Conservation (phyloP, 2,888 invertebrate species). For the Leptothorax acervorum region DNA sequence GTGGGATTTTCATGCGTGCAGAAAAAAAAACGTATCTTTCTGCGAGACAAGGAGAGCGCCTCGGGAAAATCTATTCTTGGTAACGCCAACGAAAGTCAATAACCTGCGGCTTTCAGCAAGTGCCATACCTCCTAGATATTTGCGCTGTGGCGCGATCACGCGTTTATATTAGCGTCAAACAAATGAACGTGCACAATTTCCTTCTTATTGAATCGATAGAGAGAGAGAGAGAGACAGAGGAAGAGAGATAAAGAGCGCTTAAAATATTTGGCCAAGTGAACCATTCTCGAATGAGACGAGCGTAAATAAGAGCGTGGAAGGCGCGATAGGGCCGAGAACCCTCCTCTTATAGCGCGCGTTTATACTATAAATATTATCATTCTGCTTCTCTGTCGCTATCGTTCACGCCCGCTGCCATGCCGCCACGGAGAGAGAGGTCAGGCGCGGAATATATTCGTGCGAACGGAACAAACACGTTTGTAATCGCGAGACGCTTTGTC, state of each 20-base stretch:
- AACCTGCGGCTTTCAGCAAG: constrained; percentile 1
- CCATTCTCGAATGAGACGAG: constrained; percentile 11
- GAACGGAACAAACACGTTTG: constrained; percentile 54
- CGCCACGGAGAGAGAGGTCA: constrained; percentile 54
- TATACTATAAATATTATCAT: constrained; percentile 62
- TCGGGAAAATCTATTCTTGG: not conserved
- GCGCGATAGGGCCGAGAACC: constrained; percentile 41
- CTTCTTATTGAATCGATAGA: not conserved
- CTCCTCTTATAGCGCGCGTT: constrained; percentile 27
- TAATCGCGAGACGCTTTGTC: constrained; percentile 47
- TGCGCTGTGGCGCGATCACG: not conserved
- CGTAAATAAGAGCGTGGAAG: constrained; percentile 52
- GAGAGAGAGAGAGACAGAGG: not conserved
- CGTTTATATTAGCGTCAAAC: not conserved
- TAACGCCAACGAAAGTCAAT: not conserved
- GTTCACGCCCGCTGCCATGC: constrained; percentile 32
- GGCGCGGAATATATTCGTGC: constrained; percentile 46
- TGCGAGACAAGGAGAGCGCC: not conserved
- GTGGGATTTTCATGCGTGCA: not conserved
- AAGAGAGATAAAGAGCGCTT: not conserved
- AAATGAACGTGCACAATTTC: not conserved
- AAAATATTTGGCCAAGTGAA: constrained; percentile 37
- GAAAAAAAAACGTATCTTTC: not conserved
- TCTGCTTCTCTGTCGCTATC: constrained; percentile 57
- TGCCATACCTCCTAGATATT: not conserved